Evolutionary conservation across 2,797 vertebrate species (phyloP).

Genomic region (Heteromormyrus szaboi): DNA sequence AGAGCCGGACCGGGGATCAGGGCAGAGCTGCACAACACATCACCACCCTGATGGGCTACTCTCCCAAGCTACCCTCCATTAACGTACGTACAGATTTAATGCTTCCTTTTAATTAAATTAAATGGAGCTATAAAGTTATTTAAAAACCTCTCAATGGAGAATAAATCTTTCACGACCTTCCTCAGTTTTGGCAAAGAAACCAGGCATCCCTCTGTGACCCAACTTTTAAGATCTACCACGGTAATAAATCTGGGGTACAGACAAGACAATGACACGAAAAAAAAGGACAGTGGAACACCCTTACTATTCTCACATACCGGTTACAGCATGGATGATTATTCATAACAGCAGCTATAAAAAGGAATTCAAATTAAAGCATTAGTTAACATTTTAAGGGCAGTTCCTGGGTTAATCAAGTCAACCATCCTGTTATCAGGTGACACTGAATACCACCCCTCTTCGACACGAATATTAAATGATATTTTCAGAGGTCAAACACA

Average conservation of each 20-base stretch:
- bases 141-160: conserved; percentile 9
- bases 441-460: background rate
- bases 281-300: background rate
- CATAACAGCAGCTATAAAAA: background rate
- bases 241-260: background rate
- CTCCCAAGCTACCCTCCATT: conserved; percentile 28
- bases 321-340: background rate
- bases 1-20: background rate
- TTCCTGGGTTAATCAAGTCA: background rate
- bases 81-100: conserved; percentile 34
- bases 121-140: conserved; percentile 25
- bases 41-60: conserved; percentile 1
- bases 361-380: background rate
- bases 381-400: background rate
- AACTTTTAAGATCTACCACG: background rate
- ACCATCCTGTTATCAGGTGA: background rate
- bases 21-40: background rate
- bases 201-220: background rate
- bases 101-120: conserved; percentile 37
- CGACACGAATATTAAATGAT: background rate
- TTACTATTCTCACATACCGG: background rate
- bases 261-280: background rate
- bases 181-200: background rate
- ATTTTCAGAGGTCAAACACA: conserved; percentile 6
- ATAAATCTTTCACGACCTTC: background rate